Percentiles rank a stretch among this genome's conserved stretches.
Evolutionary conservation across 1,140 invertebrate species (phyloP).

Genomic region (Drosophila orosa): DNA sequence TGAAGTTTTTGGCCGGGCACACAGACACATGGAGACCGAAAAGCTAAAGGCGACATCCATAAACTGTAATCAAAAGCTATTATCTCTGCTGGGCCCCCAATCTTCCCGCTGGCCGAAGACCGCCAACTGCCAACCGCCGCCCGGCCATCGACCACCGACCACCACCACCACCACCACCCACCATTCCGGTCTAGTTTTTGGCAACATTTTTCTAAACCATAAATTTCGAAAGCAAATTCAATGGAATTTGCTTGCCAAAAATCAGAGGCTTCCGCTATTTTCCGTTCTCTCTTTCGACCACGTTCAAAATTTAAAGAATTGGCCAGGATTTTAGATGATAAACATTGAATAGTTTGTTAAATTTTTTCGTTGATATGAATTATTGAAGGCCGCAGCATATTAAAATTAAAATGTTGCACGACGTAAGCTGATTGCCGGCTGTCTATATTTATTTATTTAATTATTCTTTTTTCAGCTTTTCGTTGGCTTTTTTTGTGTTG

Average conservation of each 20-base stretch:
- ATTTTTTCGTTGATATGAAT: conserved; percentile 26
- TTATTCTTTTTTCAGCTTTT: conserved; percentile 14
- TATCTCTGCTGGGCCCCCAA: conserved; percentile 66
- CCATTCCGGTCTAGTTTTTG: conserved; percentile 72
- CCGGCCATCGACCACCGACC: too few relatives aligned
- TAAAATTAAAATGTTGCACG: conserved; percentile 41
- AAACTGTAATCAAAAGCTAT: conserved; percentile 83
- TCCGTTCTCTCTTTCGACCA: not conserved
- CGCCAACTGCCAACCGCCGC: conserved; percentile 1
- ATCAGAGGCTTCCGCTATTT: conserved; percentile 64
- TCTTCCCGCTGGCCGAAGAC: conserved; percentile 6
- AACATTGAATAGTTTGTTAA: conserved; percentile 23
- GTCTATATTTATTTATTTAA: conserved; percentile 52
- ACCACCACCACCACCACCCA: conserved; percentile 27
- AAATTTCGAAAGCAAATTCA: conserved; percentile 77
- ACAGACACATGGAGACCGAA: conserved; percentile 36
- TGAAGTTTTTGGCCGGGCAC: conserved; percentile 49
- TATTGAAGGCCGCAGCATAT: conserved; percentile 34
- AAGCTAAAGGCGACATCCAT: conserved; percentile 79
- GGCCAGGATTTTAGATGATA: conserved; percentile 38
- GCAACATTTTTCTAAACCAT: conserved; percentile 76
- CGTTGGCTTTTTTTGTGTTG: not conserved
- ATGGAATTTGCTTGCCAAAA: conserved; percentile 79
- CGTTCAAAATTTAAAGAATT: conserved; percentile 56
- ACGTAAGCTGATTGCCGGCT: conserved; percentile 53